These are phyloP conservation scores for Drosophila anomalata DNA, from an alignment of 2,888 invertebrate genomes.

Conservation along the genomic window DNA sequence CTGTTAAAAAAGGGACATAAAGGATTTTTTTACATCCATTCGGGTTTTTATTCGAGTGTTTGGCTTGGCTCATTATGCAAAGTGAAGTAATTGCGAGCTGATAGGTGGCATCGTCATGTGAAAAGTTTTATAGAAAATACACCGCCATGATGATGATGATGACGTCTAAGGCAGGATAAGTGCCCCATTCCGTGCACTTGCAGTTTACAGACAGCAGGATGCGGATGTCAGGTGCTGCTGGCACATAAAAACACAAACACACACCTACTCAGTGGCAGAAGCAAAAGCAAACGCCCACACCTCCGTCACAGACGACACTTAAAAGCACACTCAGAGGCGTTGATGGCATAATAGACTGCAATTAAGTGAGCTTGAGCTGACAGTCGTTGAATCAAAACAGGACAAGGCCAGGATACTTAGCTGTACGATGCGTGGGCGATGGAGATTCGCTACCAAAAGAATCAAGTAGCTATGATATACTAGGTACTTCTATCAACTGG, in stretches of 20 bases:
- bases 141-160: constrained; percentile 23
- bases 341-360: constrained; percentile 78
- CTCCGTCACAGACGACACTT: constrained; percentile 46
- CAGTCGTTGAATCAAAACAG: constrained; percentile 53
- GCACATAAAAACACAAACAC: constrained; percentile 30
- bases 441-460: constrained; percentile 29
- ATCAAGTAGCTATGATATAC: not conserved
- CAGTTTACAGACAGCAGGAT: constrained; percentile 63
- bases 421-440: not conserved
- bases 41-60: constrained; percentile 32
- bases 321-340: constrained; percentile 66
- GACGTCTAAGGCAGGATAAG: constrained; percentile 52
- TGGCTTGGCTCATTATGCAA: constrained; percentile 62
- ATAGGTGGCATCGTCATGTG: constrained; percentile 43
- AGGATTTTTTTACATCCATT: constrained; percentile 12
- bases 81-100: constrained; percentile 68
- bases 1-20: constrained; percentile 23
- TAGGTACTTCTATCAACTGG: not conserved
- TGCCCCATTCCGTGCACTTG: constrained; percentile 58
- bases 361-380: constrained; percentile 72
- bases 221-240: constrained; percentile 58
- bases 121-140: constrained; percentile 54
- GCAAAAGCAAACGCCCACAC: constrained; percentile 1
- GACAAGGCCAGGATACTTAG: constrained; percentile 33
- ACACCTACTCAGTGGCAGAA: not conserved